Evolutionary conservation across 2,113 vertebrate genomes (phyloP).

Genomic region (Ciconia maguari): DNA sequence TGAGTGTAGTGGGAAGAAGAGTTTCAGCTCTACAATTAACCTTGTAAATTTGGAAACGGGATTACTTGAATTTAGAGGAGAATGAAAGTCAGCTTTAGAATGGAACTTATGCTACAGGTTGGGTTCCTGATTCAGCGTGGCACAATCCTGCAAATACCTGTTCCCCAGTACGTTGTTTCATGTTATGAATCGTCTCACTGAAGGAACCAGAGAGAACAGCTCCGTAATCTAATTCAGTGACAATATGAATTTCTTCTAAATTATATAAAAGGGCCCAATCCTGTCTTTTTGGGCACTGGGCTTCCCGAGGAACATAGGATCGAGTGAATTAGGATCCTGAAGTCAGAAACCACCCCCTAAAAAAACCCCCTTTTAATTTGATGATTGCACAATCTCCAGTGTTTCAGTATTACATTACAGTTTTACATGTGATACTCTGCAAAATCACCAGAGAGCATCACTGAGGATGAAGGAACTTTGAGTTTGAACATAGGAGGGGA

Average conservation of each 20-base stretch:
- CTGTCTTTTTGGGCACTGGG: background rate
- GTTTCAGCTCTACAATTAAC: background rate
- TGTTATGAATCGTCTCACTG: background rate
- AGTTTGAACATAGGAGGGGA: background rate
- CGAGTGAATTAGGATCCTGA: background rate
- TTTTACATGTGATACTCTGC: background rate
- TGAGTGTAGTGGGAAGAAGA: background rate
- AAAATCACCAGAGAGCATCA: background rate
- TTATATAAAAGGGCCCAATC: background rate
- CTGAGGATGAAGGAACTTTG: background rate
- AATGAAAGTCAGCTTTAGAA: background rate
- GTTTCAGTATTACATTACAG: background rate
- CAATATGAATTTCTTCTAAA: background rate
- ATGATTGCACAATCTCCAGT: background rate
- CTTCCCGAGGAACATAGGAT: background rate
- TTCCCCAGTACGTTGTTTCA: fast-evolving
- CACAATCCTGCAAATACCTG: background rate
- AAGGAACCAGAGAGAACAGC: background rate
- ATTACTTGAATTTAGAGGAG: background rate
- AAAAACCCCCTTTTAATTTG: background rate
- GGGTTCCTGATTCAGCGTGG: background rate
- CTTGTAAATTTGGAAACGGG: background rate
- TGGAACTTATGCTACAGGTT: background rate
- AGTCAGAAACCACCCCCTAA: background rate
- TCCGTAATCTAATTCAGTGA: background rate